phyloP scores from a whole-genome alignment of 2,888 invertebrate species.

The Nomada flava region DNA sequence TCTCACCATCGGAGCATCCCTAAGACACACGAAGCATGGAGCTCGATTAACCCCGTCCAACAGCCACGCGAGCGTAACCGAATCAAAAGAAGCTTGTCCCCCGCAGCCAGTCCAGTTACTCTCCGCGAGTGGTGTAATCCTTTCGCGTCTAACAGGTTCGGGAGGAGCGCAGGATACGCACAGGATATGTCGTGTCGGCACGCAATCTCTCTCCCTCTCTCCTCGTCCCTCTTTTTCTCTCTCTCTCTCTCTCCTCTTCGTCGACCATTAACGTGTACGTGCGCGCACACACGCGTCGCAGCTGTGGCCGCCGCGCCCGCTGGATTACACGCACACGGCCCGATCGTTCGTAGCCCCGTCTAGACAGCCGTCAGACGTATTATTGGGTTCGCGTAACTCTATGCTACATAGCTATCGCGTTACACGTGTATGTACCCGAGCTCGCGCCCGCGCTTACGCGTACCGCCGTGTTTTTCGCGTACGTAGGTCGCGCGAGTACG shows the following conservation, averaged over 20 bases:
- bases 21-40: constrained; percentile 27
- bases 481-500: constrained; percentile 17
- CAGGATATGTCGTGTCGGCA: constrained; percentile 37
- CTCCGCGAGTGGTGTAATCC: constrained; percentile 54
- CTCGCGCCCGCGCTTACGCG: constrained; percentile 25
- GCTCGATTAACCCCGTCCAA: constrained; percentile 35
- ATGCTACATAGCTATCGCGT: constrained; percentile 74
- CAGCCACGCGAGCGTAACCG: constrained; percentile 11
- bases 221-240: not conserved
- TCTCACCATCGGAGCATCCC: constrained; percentile 9
- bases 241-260: not conserved
- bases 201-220: constrained; percentile 11
- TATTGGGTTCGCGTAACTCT: constrained; percentile 81
- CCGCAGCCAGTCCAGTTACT: constrained; percentile 41
- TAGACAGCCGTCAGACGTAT: constrained; percentile 82
- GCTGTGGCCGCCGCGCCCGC: constrained; percentile 44
- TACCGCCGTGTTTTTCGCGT: constrained; percentile 9
- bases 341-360: constrained; percentile 74
- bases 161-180: constrained; percentile 47
- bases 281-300: constrained; percentile 29
- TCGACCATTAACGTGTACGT: constrained; percentile 49
- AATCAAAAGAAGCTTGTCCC: constrained; percentile 31
- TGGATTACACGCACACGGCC: constrained; percentile 64
- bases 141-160: constrained; percentile 55
- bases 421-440: constrained; percentile 59